Percentiles rank a stretch among this genome's conserved stretches.
Evolutionary conservation across 2,113 vertebrate species (phyloP).

Genomic region (Argyrosomus japonicus): DNA sequence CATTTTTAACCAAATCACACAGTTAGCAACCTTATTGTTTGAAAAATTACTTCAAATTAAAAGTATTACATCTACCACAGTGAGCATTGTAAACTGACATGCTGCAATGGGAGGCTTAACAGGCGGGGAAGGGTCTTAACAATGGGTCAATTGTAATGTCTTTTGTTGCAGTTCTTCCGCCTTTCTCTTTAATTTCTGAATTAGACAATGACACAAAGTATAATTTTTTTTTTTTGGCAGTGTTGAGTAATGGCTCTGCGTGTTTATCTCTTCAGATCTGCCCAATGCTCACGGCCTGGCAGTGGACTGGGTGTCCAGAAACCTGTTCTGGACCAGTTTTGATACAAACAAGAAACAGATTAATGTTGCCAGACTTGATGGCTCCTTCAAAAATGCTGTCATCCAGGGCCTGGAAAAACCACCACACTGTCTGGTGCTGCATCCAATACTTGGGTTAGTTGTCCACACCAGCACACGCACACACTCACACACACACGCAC

Average conservation of each 20-base stretch:
- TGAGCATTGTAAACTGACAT: background rate
- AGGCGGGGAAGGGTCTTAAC: background rate
- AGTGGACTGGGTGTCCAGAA: constrained; percentile 98
- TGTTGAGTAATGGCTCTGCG: background rate
- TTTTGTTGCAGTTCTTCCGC: background rate
- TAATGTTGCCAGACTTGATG: constrained; percentile 95
- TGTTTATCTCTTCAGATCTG: constrained; percentile 85
- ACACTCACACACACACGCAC: constrained; percentile 14
- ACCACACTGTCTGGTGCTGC: constrained; percentile 94
- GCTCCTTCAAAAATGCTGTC: constrained; percentile 97
- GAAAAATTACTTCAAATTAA: background rate
- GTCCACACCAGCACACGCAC: background rate
- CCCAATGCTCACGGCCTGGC: constrained; percentile 95
- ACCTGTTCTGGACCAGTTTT: constrained; percentile 98
- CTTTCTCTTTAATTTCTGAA: background rate
- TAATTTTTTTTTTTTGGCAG: background rate
- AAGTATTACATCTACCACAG: background rate
- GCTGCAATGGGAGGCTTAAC: background rate
- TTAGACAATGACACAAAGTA: background rate
- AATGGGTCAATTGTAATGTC: background rate
- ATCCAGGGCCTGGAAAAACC: constrained; percentile 96
- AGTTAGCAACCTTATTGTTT: background rate
- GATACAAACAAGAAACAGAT: constrained; percentile 98
- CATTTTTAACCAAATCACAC: no score
- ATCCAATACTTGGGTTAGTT: constrained; percentile 91